Evolutionary conservation across 2,888 invertebrate genomes (phyloP).

Genomic region (Drosophila mettleri): DNA sequence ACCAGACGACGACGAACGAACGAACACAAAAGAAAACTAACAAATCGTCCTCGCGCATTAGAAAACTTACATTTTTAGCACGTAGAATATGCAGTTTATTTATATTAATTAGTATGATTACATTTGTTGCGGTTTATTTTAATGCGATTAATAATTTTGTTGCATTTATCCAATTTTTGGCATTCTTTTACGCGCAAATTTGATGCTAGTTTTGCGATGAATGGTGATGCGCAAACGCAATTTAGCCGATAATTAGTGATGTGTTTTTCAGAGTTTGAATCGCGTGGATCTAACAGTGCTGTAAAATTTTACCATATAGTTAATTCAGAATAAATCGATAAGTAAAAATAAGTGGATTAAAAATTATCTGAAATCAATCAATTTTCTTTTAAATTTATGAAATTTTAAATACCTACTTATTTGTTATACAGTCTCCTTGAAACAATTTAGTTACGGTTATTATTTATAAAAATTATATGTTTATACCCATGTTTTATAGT

Average conservation of each 20-base stretch:
- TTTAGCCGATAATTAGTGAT: conserved; percentile 35
- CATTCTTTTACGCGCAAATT: conserved; percentile 69
- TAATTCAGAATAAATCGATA: background rate
- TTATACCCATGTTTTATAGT: background rate
- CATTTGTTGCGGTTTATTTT: conserved; percentile 20
- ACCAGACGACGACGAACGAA: conserved; percentile 65
- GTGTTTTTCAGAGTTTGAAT: conserved; percentile 27
- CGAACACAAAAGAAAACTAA: conserved; percentile 68
- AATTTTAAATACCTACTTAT: too few relatives aligned
- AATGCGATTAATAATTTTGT: conserved; percentile 29
- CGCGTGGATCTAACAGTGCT: conserved; percentile 46
- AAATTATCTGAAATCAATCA: too few relatives aligned
- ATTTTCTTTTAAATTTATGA: too few relatives aligned
- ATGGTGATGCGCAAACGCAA: conserved; percentile 46
- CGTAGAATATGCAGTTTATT: conserved; percentile 3
- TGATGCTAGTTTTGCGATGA: conserved; percentile 53
- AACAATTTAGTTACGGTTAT: too few relatives aligned
- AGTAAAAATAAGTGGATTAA: background rate
- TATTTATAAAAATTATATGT: background rate
- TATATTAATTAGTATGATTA: conserved; percentile 5
- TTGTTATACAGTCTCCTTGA: too few relatives aligned
- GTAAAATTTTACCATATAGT: background rate
- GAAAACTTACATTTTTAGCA: conserved; percentile 43
- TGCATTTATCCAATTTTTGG: conserved; percentile 50
- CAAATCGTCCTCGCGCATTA: conserved; percentile 30